These are phyloP conservation scores for Coreoperca whiteheadi DNA, from an alignment of 2,113 vertebrate species.

Conservation along the genomic window DNA sequence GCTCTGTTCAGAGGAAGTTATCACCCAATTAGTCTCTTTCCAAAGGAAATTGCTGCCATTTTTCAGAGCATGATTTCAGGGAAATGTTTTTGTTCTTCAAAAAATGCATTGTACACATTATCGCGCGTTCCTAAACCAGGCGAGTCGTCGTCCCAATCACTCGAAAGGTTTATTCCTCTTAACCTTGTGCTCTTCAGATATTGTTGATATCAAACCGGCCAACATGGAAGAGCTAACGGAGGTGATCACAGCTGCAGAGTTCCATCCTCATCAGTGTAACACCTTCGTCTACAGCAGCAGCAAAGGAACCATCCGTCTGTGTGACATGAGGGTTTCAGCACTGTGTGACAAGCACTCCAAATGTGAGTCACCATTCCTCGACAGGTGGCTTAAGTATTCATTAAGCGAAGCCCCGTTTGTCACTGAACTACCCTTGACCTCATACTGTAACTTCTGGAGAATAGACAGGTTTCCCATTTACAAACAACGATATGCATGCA, in stretches of 20 bases:
- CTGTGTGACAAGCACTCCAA: slow-evolving; percentile 97
- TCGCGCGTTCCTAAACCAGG: not conserved
- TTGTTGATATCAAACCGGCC: slow-evolving; percentile 98
- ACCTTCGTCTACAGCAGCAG: slow-evolving; percentile 99
- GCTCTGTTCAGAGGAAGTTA: not conserved
- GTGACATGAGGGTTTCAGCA: slow-evolving; percentile 95
- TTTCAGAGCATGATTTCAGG: not conserved
- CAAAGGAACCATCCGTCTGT: slow-evolving; percentile 97
- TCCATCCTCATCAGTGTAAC: slow-evolving; percentile 97
- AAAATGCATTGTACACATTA: not conserved
- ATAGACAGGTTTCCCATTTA: not conserved
- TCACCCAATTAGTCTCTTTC: not conserved
- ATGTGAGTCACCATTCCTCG: slow-evolving; percentile 59
- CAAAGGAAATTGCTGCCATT: not conserved
- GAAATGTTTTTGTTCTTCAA: not conserved
- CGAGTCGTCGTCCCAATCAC: not conserved
- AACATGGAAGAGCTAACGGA: slow-evolving; percentile 99
- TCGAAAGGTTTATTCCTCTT: slow-evolving; percentile 44
- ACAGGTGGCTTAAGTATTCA: not conserved
- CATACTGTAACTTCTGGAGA: not conserved
- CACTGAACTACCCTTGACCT: not conserved
- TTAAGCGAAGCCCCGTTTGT: not conserved
- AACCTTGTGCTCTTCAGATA: slow-evolving; percentile 84
- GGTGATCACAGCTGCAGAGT: slow-evolving; percentile 97
- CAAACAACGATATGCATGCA: not conserved